A percentile compares a stretch with the other conserved stretches of the same genome.
Evolutionary conservation across 2,113 vertebrate species (phyloP).

Genomic region (Spheniscus mendiculus): DNA sequence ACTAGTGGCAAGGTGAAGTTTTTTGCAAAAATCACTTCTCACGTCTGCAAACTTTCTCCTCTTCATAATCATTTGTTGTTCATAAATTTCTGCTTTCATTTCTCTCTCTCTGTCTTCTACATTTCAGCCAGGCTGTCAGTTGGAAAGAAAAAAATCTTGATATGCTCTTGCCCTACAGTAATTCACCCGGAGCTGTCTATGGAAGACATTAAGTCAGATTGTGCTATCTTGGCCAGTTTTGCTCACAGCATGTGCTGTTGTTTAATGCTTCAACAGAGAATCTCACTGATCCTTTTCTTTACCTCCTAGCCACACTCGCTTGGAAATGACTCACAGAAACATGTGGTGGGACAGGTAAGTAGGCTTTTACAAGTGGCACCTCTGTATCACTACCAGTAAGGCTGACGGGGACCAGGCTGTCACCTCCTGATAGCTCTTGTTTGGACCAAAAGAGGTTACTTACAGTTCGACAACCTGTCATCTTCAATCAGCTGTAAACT

Average conservation of each 20-base stretch:
- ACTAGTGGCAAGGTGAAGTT: background rate
- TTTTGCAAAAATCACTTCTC: background rate
- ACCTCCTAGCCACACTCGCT: background rate
- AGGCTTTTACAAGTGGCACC: background rate
- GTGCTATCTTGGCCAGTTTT: background rate
- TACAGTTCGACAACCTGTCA: background rate
- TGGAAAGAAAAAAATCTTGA: background rate
- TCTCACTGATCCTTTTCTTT: background rate
- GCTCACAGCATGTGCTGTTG: background rate
- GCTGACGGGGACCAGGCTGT: background rate
- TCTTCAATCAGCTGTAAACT: background rate
- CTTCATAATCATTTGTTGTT: background rate
- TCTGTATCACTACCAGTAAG: background rate
- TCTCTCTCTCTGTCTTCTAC: background rate
- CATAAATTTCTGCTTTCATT: background rate
- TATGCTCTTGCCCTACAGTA: background rate
- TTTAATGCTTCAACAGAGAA: background rate
- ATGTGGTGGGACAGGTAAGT: accelerated
- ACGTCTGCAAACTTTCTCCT: background rate
- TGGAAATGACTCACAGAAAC: accelerated
- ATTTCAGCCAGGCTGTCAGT: background rate
- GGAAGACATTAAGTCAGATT: background rate
- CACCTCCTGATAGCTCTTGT: background rate
- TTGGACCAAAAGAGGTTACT: background rate
- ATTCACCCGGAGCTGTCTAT: background rate